Evolutionary conservation across 2,888 invertebrate species (phyloP), one percentile per base, ranked within the genome.

Genomic region (Polia nebulosa): DNA sequence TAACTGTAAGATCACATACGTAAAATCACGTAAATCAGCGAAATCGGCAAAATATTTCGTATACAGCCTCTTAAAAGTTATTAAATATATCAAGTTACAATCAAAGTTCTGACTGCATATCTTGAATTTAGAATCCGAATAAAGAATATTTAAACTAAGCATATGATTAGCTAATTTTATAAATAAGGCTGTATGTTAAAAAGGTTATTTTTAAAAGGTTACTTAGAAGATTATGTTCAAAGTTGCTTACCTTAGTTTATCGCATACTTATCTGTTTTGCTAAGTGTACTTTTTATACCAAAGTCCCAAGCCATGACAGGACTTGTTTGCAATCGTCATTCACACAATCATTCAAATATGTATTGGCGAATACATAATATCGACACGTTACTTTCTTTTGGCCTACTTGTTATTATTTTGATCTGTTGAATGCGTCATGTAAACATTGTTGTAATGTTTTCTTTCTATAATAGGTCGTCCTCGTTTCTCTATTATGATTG

Each of bases 381-480:
- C 70, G 25, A 56, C 63, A 73, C 63, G 52, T 73, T 82, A 86
- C 88, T 89, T 88, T 88, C 89, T 84, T 87, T 83, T 74, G 81
- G 66, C 82, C 85, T 81, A 85, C 78, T 82, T 83, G n/a, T 58
- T 32, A 27, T 41, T 9, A 53, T 60, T 39, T 52, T 59, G 32
- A 65, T 56, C 51, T 64, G 36, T 36, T 63, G 36, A 55, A 13
- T 58, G 64, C 41, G 53, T 72, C 53, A 72, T 29, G n/a, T 72
- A 73, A 73, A 72, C 73, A 49, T 72, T 73, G n/a, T 53, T 49
- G 41, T 58, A 47, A 65, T 55, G 47, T 73, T 70, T 60, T 76
- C 17, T 58, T 64, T 64, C 15, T 58, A 59, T 52, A 70, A 41
- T 60, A 49, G 71, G 60, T 61, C 76, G 51, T 63, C 34, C 60